These are phyloP conservation scores for Manacus vitellinus DNA, from an alignment of 2,113 vertebrate genomes.

Conservation along the genomic window DNA sequence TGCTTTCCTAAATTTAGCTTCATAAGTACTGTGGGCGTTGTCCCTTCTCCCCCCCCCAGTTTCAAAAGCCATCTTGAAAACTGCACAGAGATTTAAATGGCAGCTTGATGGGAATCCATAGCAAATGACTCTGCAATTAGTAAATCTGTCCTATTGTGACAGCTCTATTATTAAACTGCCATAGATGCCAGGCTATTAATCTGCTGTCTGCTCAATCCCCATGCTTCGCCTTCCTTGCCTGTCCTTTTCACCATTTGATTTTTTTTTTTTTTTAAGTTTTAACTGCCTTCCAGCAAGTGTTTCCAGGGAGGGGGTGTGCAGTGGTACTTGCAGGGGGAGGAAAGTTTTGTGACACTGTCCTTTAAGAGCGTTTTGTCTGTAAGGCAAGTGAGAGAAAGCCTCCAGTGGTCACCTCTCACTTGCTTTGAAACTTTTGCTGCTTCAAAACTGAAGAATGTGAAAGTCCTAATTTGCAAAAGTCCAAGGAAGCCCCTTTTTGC, in stretches of 20 bases:
- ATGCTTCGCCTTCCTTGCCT: slow-evolving; percentile 17
- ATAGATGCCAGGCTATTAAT: slow-evolving; percentile 71
- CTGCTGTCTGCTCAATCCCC: slow-evolving; percentile 61
- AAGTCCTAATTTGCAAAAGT: neutral
- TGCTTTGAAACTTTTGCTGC: neutral
- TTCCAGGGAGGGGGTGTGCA: neutral
- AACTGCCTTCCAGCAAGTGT: neutral
- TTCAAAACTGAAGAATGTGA: neutral
- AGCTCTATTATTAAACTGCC: slow-evolving; percentile 76
- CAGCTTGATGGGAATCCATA: slow-evolving; percentile 67
- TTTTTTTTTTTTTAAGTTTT: neutral
- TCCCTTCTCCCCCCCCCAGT: neutral
- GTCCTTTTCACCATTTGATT: neutral
- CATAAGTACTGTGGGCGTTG: neutral
- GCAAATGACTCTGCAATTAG: slow-evolving; percentile 72
- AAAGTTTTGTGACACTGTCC: neutral
- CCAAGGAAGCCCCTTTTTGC: neutral
- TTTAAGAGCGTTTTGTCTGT: neutral
- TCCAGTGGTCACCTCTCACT: neutral
- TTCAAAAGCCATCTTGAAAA: slow-evolving; percentile 41
- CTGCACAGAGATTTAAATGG: slow-evolving; percentile 53
- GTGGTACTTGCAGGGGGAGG: neutral
- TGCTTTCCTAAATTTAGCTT: slow-evolving; percentile 42
- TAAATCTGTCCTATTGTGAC: slow-evolving; percentile 75
- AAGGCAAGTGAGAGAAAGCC: neutral